These are phyloP conservation scores for Thecophora atra DNA, from an alignment of 2,888 invertebrate species.

Conservation along the genomic window DNA sequence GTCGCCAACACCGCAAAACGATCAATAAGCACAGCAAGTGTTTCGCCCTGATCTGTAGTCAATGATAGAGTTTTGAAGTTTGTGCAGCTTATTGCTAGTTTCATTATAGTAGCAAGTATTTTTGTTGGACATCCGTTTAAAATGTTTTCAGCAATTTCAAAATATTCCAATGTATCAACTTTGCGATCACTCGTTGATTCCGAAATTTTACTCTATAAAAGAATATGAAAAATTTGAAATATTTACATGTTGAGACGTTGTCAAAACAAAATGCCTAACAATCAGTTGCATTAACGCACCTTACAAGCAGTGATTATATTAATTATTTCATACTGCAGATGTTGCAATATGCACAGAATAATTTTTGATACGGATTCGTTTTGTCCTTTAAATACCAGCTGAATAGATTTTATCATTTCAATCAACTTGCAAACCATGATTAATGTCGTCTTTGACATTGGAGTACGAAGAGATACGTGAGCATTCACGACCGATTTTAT, in stretches of 20 bases:
- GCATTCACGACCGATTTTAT: conserved; percentile 73
- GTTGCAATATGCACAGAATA: conserved; percentile 80
- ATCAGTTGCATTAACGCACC: conserved; percentile 63
- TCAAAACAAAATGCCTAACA: conserved; percentile 43
- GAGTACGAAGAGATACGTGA: conserved; percentile 76
- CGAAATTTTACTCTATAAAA: conserved; percentile 69
- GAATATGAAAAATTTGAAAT: neutral
- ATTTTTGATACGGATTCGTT: conserved; percentile 77
- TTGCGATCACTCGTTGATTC: conserved; percentile 74
- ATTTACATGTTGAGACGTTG: conserved; percentile 49
- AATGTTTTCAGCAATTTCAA: conserved; percentile 77
- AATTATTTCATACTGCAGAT: conserved; percentile 79
- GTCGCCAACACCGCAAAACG: conserved; percentile 74
- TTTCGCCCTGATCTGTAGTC: conserved; percentile 71
- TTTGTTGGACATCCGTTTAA: conserved; percentile 73
- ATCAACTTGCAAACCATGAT: conserved; percentile 81
- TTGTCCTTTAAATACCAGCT: conserved; percentile 75
- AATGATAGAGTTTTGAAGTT: conserved; percentile 68
- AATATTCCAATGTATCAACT: conserved; percentile 77
- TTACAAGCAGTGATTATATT: conserved; percentile 74
- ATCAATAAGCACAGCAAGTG: conserved; percentile 71
- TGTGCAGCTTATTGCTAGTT: conserved; percentile 75
- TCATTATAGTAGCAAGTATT: conserved; percentile 73
- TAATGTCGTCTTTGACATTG: conserved; percentile 81
- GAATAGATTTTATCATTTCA: conserved; percentile 82